Evolutionary conservation across 1,140 invertebrate species (phyloP), one percentile per base, ranked within the genome.

Genomic region (Nasonia vitripennis): DNA sequence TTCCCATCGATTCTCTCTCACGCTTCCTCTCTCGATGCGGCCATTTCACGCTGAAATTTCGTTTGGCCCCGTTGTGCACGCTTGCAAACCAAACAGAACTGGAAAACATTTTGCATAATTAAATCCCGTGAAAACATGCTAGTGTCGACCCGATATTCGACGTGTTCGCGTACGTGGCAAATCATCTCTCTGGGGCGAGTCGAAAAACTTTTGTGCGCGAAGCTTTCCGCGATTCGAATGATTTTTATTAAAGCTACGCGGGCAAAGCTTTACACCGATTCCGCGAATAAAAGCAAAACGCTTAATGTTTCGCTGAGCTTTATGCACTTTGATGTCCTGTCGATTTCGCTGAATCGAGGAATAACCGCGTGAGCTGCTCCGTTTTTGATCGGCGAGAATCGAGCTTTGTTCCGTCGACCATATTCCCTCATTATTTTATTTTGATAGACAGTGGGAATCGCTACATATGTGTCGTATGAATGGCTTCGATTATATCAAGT

Each of bases 251-350:
- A 27, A 27, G 27, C 27, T 27, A 27, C 27, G 45, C 1, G 14
- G 55, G 0, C 14, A 17, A 23, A 77, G 74, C 41, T 23, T 51
- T 41, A 51, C 41, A 62, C 4, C 20, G 41, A 45, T 9, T 5
- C 2, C 3, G 17, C 20, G n/a, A 51, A 51, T 77, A 27, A 77
- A 77, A 77, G 27, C n/a, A 77, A 77, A 48, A 51, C 37, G 41
- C n/a, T 77, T 77, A 77, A 77, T 77, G 74, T 51, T 34, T 77
- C 74, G 41, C 17, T 51, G 37, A 17, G n/a, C 45, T 77, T 77
- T 77, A 51, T 77, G 74, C 71, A 86, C 81, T 84, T 87, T 85
- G 86, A 75, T 77, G 9, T 77, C 20, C 37, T 41, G 41, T 77
- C 37, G 51, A 77, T 77, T 74, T 77, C 20, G 20, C 11, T 45